Conservation (phyloP, 1,140 invertebrate species). For the Eumaeus atala region DNA sequence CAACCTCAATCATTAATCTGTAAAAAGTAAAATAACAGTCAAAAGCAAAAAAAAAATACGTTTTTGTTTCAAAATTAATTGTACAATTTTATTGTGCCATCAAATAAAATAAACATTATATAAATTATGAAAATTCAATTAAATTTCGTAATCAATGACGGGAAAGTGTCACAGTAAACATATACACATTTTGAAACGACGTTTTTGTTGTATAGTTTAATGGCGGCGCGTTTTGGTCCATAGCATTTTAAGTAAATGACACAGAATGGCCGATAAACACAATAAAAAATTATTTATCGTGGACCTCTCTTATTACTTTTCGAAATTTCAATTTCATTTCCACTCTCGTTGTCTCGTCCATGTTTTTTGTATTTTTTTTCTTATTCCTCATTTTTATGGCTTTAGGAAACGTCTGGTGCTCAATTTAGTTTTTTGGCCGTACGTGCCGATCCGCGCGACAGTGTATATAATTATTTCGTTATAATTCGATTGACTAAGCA, state of each 20-base stretch:
- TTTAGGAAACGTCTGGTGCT: conserved; percentile 33
- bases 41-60: no score
- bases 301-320: conserved; percentile 48
- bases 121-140: conserved; percentile 6
- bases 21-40: no score
- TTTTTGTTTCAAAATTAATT: no score
- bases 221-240: conserved; percentile 13
- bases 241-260: conserved; percentile 64
- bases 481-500: conserved; percentile 16
- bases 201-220: conserved; percentile 1
- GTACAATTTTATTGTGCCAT: no score
- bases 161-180: conserved; percentile 7
- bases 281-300: conserved; percentile 54
- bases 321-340: conserved; percentile 58
- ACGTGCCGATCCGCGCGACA: conserved; percentile 11
- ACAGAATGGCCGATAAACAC: conserved; percentile 48
- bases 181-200: conserved; percentile 7
- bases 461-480: conserved; percentile 14
- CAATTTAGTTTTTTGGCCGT: conserved; percentile 32
- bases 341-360: conserved; percentile 30
- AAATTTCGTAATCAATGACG: background rate
- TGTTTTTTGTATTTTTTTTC: conserved; percentile 25
- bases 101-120: no score
- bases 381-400: conserved; percentile 33
- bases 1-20: no score